Percentiles rank a stretch among this genome's conserved stretches.
Conservation (phyloP, 2,888 invertebrate genomes). For the Tipula confusa region DNA sequence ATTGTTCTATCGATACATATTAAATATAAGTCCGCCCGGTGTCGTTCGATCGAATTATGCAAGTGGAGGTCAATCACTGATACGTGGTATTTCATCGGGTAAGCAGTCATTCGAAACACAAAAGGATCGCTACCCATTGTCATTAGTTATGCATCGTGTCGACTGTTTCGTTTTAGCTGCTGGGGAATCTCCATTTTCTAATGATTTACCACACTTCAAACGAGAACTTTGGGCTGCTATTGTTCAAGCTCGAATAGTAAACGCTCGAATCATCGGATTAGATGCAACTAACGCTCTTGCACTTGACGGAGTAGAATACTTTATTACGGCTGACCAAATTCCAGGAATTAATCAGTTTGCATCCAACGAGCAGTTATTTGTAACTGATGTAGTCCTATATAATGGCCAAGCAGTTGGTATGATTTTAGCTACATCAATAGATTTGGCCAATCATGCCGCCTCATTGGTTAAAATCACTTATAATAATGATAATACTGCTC, state of each 20-base stretch:
- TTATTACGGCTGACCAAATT: slow-evolving; percentile 60
- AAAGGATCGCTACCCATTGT: slow-evolving; percentile 58
- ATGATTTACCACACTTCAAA: slow-evolving; percentile 46
- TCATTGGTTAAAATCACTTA: slow-evolving; percentile 53
- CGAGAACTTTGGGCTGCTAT: slow-evolving; percentile 60
- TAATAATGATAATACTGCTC: slow-evolving; percentile 1
- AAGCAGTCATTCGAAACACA: slow-evolving; percentile 59
- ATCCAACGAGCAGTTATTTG: slow-evolving; percentile 37
- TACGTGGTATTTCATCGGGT: slow-evolving; percentile 56
- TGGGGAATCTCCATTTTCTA: slow-evolving; percentile 51
- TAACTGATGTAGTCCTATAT: slow-evolving; percentile 42
- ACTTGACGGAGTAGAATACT: slow-evolving; percentile 51
- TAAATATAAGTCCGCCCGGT: slow-evolving; percentile 50
- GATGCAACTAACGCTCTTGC: slow-evolving; percentile 60
- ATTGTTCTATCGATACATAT: slow-evolving; percentile 53
- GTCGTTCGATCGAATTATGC: slow-evolving; percentile 44
- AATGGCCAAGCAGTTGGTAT: slow-evolving; percentile 63
- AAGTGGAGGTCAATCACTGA: slow-evolving; percentile 52
- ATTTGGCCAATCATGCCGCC: slow-evolving; percentile 55
- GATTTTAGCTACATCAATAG: slow-evolving; percentile 57
- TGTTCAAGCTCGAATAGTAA: slow-evolving; percentile 57
- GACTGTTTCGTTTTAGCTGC: slow-evolving; percentile 56
- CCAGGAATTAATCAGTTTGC: slow-evolving; percentile 59
- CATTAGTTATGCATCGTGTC: slow-evolving; percentile 59
- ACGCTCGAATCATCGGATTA: slow-evolving; percentile 58